These are phyloP conservation scores for Meteorus colon DNA, from an alignment of 2,888 invertebrate genomes.

Conservation along the genomic window DNA sequence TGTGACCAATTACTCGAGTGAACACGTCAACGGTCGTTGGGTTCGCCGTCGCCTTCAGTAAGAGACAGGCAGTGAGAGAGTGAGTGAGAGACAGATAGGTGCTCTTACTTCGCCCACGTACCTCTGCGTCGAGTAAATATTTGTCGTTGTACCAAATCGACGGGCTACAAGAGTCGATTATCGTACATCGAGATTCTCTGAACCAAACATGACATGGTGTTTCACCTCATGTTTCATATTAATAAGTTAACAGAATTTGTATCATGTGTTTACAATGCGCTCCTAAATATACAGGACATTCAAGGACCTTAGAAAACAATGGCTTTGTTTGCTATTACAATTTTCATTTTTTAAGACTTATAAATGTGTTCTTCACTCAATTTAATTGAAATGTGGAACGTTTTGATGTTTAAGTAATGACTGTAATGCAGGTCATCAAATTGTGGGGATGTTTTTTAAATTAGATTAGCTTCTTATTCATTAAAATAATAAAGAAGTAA, in stretches of 20 bases:
- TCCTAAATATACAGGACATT: too few relatives aligned
- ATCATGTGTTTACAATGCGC: neutral
- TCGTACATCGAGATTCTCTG: constrained; percentile 25
- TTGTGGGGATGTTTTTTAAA: too few relatives aligned
- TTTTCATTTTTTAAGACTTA: too few relatives aligned
- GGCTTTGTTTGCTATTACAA: too few relatives aligned
- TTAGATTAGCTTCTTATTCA: too few relatives aligned
- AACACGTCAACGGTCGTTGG: constrained; percentile 39
- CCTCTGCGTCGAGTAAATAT: constrained; percentile 34
- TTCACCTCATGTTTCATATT: neutral
- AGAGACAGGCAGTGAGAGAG: neutral
- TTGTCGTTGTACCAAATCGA: constrained; percentile 24
- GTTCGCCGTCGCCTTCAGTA: constrained; percentile 24
- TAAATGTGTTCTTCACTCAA: too few relatives aligned
- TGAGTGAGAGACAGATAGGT: constrained; percentile 14
- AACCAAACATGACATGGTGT: neutral
- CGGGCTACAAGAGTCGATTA: constrained; percentile 35
- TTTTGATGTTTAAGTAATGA: too few relatives aligned
- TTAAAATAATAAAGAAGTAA: too few relatives aligned
- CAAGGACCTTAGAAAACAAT: too few relatives aligned
- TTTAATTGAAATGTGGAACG: too few relatives aligned
- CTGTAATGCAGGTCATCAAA: too few relatives aligned
- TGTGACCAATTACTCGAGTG: constrained; percentile 43
- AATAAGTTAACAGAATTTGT: neutral
- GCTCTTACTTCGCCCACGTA: constrained; percentile 22